Evolutionary conservation across 2,797 vertebrate species (phyloP), one percentile per base, ranked within the genome.

Genomic region (Poecilia gillii): DNA sequence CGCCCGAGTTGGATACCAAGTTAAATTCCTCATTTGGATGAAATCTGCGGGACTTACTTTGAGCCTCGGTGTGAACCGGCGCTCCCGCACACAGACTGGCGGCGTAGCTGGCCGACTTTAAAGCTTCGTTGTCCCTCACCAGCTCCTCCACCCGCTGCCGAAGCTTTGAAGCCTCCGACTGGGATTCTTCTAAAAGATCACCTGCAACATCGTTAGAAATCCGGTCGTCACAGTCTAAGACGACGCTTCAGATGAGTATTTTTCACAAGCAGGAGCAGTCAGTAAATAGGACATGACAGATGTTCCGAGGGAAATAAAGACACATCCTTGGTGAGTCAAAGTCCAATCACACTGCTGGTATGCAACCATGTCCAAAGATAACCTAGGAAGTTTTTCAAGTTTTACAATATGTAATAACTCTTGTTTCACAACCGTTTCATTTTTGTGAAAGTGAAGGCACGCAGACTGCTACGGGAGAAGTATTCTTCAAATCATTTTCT

Each of bases 121-220:
- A 94, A 49, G 94, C 96, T 90, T 98, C 97, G 14, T 96, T 97
- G 94, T 99, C 98, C 84, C 97, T 96, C 80, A 98, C 97, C 0
- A 99, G 96, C 76, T 97, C 97, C 87, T 99, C 99, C 0, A 98
- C 98, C 76, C 98, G 96, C 94, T 98, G 98, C 7, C 98, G 95
- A 74, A 99, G 96, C 81, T 95, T 96, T 0, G 96, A 96, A 0
- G 97, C 99, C 90, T 99, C 99, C 0, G 97, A 94, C 74, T 99
- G 98, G 41, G 99, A 99, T 88, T 99, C 98, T 85, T 98, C 98
- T 91, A 99, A 90, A 81, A 99, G 95, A 75, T 99, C 97, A 77
- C 99, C 99, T 99, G 88, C 75, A 79, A 49, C 72, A 78, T 75
- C 81, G 20, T 82, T 39, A 81, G 18, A 89, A 66, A 82, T 76